phyloP scores from a whole-genome alignment of 2,888 invertebrate genomes.

The Phania funesta region DNA sequence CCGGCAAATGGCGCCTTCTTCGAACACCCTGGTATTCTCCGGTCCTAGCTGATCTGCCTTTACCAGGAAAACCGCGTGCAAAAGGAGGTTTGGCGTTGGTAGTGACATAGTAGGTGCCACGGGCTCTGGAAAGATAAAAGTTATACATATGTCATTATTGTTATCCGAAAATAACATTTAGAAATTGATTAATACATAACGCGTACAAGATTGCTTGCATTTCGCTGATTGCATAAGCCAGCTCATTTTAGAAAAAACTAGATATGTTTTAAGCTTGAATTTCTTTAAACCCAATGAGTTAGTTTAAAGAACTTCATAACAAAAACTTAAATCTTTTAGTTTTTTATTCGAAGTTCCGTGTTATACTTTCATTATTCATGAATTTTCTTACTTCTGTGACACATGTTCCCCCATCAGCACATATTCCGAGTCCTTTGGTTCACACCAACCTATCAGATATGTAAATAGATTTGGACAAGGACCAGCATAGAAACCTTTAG shows the following conservation, averaged over 20 bases:
- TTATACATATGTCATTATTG: too few species aligned
- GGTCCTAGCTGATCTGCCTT: slow-evolving; percentile 79
- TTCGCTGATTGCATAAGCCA: too few species aligned
- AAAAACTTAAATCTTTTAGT: not conserved
- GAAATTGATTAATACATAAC: too few species aligned
- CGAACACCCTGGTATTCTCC: slow-evolving; percentile 78
- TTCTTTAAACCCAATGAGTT: too few species aligned
- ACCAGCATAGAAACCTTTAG: slow-evolving; percentile 90
- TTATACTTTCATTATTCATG: not conserved
- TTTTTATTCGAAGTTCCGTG: not conserved
- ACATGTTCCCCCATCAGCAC: slow-evolving; percentile 93
- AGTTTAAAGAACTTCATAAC: too few species aligned
- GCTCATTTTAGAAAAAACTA: too few species aligned
- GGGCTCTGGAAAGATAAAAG: slow-evolving; percentile 84
- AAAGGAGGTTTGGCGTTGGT: slow-evolving; percentile 91
- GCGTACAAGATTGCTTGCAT: too few species aligned
- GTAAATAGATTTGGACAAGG: slow-evolving; percentile 90
- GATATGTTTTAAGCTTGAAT: too few species aligned
- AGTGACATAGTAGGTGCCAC: slow-evolving; percentile 93
- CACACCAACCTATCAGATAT: slow-evolving; percentile 92
- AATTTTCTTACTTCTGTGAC: slow-evolving; percentile 85
- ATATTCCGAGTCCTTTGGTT: slow-evolving; percentile 88
- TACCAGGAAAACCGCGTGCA: slow-evolving; percentile 90
- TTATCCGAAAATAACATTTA: too few species aligned
- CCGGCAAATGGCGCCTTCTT: slow-evolving; percentile 66